phyloP scores from a whole-genome alignment of 2,797 vertebrate genomes.

The Lepilemur septentrionalis region DNA sequence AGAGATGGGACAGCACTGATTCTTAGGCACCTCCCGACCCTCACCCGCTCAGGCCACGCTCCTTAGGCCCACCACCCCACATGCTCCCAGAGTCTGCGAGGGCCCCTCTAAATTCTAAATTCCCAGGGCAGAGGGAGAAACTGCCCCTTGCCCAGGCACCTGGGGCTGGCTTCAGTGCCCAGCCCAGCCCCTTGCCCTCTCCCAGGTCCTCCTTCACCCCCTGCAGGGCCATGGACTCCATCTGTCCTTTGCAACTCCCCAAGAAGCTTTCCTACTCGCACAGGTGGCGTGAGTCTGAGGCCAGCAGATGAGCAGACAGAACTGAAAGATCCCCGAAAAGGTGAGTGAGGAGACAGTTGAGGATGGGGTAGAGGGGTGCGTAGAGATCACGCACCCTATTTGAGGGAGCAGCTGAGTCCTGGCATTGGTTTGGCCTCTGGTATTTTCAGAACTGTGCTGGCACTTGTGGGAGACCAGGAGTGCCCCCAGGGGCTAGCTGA shows the following conservation, averaged over 20 bases:
- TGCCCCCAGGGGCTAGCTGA: not conserved
- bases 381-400: not conserved
- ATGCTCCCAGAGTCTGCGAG: not conserved
- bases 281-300: conserved; percentile 25
- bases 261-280: conserved; percentile 58
- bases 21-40: not conserved
- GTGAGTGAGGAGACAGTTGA: conserved; percentile 61
- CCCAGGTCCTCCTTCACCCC: not conserved
- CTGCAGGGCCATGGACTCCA: not conserved
- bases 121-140: not conserved
- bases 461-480: not conserved
- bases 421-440: not conserved
- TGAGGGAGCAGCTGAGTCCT: not conserved
- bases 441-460: not conserved
- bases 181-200: not conserved
- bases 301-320: conserved; percentile 62
- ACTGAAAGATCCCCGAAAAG: conserved; percentile 73
- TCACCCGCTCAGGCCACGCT: not conserved
- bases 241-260: conserved; percentile 21
- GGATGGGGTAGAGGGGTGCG: not conserved
- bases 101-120: no score
- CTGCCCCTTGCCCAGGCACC: not conserved
- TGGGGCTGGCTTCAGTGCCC: not conserved
- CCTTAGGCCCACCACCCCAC: not conserved
- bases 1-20: not conserved